Base-by-base conservation (phyloP, 2,797 vertebrate species). In the Fringilla coelebs region DNA sequence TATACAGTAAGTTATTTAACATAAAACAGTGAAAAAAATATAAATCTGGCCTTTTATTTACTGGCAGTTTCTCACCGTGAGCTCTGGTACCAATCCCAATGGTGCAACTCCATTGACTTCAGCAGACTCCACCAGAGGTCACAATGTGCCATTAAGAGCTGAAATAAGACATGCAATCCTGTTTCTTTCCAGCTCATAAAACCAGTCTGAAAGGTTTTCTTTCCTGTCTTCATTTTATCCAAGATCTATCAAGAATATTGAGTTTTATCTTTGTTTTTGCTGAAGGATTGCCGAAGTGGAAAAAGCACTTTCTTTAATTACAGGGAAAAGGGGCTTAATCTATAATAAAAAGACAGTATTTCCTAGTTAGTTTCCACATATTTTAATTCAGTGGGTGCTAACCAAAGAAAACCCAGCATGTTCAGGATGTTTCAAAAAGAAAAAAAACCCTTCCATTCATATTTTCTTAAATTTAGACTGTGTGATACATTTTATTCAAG, bases 161-260 rank as follows among this genome's bases (percentile, higher is more conserved):
- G 52, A 68, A 91, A 49, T 75, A 88, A 92, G 61, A 57, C 36
- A 57, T 38, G 21, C 75, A 80, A 60, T n/a, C 54, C 38, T 80
- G 38, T 68, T 93, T 88, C 71, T 95, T 95, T 97, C 58, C 66
- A 88, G 66, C 25, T 31, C 58, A 81, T 84, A 93, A 96, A 96
- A 75, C 14, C 32, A 71, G 26, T 36, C 36, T 85, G 68, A 89
- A 94, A 93, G 17, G 6, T 88, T 96, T 89, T 89, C 29, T 90
- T 92, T 78, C 22, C 46, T 88, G 65, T 36, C 66, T 75, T 91
- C 24, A 52, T 83, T 94, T 92, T 88, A 88, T 78, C 43, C 46
- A 85, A 92, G 68, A 80, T 68, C 89, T 88, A 94, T 93, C 49
- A 90, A 77, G 68, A 89, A 74, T 93, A 94, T 90, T 89, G 90